phyloP scores from a whole-genome alignment of 2,888 invertebrate genomes.

The Hermaeophaga mercurialis region DNA sequence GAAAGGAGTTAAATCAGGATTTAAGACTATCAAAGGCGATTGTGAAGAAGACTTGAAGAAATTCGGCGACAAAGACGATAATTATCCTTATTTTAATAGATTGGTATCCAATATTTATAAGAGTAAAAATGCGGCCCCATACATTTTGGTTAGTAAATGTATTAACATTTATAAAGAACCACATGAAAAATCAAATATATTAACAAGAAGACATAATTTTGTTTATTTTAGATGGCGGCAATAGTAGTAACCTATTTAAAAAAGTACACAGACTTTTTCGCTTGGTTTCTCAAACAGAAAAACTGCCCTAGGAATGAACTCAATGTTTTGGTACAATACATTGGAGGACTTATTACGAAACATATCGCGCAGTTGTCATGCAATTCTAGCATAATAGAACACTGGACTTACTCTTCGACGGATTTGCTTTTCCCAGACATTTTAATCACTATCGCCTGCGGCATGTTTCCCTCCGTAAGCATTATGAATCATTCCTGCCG shows the following conservation, averaged over 20 bases:
- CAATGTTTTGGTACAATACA: constrained; percentile 47
- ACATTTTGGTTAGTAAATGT: constrained; percentile 66
- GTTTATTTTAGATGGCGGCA: constrained; percentile 65
- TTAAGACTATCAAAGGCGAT: constrained; percentile 53
- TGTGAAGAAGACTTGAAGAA: constrained; percentile 57
- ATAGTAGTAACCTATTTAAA: constrained; percentile 70
- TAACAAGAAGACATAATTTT: background rate
- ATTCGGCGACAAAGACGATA: constrained; percentile 53
- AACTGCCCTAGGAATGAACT: constrained; percentile 53
- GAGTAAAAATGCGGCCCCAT: constrained; percentile 68
- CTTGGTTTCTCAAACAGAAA: constrained; percentile 56
- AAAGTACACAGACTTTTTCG: constrained; percentile 68
- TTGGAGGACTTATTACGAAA: constrained; percentile 73
- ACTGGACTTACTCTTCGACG: constrained; percentile 49
- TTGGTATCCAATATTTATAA: constrained; percentile 76
- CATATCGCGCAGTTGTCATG: constrained; percentile 75
- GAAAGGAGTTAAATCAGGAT: constrained; percentile 54
- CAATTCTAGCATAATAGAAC: constrained; percentile 55
- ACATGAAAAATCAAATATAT: background rate
- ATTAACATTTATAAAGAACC: background rate
- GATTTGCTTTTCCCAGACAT: constrained; percentile 48
- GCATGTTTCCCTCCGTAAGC: constrained; percentile 84
- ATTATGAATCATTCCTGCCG: constrained; percentile 94
- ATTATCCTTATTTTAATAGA: constrained; percentile 72
- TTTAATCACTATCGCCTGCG: constrained; percentile 65